Evolutionary conservation across 2,113 vertebrate genomes (phyloP).

Genomic region (Bombycilla garrulus): DNA sequence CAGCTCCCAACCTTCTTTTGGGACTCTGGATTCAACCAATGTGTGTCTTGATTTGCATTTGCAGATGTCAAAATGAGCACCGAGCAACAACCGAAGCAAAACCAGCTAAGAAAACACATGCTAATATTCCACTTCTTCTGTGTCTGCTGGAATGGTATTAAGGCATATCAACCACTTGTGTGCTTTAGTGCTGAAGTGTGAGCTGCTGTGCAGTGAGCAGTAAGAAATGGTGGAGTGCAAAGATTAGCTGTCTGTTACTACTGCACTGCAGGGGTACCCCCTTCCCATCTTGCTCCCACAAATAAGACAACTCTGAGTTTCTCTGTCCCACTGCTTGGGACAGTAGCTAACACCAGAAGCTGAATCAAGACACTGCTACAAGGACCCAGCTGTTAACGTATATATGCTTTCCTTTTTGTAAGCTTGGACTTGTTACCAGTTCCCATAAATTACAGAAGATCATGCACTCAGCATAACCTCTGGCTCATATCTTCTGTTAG

Average conservation of each 20-base stretch:
- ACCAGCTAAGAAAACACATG: background rate
- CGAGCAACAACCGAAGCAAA: background rate
- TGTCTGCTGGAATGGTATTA: background rate
- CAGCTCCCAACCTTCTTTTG: background rate
- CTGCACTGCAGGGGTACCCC: background rate
- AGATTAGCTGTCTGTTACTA: background rate
- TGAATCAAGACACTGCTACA: background rate
- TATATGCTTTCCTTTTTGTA: background rate
- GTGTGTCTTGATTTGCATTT: background rate
- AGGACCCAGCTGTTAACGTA: background rate
- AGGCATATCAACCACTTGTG: background rate
- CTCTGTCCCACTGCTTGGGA: background rate
- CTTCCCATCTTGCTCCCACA: background rate
- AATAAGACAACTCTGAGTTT: background rate
- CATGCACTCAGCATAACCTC: background rate
- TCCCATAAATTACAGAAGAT: constrained; percentile 20
- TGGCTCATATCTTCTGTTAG: background rate
- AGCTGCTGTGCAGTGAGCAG: background rate
- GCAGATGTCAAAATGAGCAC: background rate
- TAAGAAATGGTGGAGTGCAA: background rate
- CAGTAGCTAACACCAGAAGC: background rate
- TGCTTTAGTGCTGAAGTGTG: background rate
- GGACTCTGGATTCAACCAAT: background rate
- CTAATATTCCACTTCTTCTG: background rate
- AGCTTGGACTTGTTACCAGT: background rate